Percentiles rank a stretch among this genome's conserved stretches.
Conservation (phyloP, 2,888 invertebrate genomes). For the Caenorhabditis panamensis region DNA sequence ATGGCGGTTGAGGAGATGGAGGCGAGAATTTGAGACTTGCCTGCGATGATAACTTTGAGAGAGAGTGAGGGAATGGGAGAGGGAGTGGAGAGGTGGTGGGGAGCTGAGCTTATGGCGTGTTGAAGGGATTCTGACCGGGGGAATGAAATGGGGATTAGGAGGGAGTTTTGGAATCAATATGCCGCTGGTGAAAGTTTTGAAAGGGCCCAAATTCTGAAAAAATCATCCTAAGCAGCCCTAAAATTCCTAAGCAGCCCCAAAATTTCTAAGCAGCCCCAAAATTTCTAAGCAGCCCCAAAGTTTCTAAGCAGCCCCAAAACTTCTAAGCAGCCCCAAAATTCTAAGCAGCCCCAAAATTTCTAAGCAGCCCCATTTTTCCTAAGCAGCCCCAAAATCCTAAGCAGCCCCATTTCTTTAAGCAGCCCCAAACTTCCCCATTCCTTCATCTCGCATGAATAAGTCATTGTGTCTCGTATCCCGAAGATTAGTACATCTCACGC, state of each 20-base stretch:
- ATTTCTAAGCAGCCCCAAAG: too few relatives aligned
- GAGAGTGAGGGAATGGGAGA: conserved; percentile 6
- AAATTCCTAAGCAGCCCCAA: too few relatives aligned
- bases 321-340: too few relatives aligned
- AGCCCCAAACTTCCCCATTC: background rate
- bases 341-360: too few relatives aligned
- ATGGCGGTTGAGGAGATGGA: conserved; percentile 24
- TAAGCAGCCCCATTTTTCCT: too few relatives aligned
- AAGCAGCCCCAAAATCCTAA: background rate
- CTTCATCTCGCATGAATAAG: conserved; percentile 3
- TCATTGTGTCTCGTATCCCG: background rate
- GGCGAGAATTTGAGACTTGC: conserved; percentile 32
- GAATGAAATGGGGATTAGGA: background rate
- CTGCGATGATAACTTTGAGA: background rate
- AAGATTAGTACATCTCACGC: conserved; percentile 12
- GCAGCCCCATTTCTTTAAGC: background rate
- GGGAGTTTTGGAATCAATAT: background rate
- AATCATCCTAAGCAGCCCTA: too few relatives aligned
- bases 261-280: too few relatives aligned
- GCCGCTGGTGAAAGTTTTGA: too few relatives aligned
- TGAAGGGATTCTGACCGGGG: background rate
- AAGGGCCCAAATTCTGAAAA: too few relatives aligned
- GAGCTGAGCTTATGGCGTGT: conserved; percentile 7
- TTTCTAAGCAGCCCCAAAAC: too few relatives aligned
- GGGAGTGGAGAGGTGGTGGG: conserved; percentile 1